A percentile compares a stretch with the other conserved stretches of the same genome.
Evolutionary conservation across 1,140 invertebrate species (phyloP).

Genomic region (Palaemon carinicauda): DNA sequence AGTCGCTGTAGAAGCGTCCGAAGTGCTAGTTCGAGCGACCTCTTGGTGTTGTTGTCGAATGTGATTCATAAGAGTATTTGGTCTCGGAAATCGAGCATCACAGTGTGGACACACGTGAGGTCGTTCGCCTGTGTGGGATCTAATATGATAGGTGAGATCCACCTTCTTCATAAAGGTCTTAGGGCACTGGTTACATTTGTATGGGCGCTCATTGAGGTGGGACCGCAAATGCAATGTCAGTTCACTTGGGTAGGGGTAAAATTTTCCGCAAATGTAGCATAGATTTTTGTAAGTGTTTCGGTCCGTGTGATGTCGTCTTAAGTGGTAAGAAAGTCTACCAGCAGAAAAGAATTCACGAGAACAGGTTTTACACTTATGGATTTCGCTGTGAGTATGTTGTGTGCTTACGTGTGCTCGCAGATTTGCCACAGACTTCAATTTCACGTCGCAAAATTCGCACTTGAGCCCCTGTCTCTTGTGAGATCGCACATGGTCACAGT

Average conservation of each 20-base stretch:
- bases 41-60: slow-evolving; percentile 35
- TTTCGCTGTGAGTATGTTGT: slow-evolving; percentile 35
- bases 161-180: slow-evolving; percentile 51
- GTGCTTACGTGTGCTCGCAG: slow-evolving; percentile 37
- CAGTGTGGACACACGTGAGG: slow-evolving; percentile 66
- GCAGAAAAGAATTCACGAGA: slow-evolving; percentile 40
- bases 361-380: slow-evolving; percentile 28
- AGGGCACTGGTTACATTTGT: slow-evolving; percentile 64
- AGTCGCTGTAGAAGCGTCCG: background rate
- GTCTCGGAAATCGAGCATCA: slow-evolving; percentile 41
- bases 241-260: slow-evolving; percentile 37
- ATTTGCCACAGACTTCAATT: slow-evolving; percentile 16
- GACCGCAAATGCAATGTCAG: slow-evolving; percentile 32
- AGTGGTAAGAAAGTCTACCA: slow-evolving; percentile 33
- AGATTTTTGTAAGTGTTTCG: slow-evolving; percentile 32
- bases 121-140: slow-evolving; percentile 63
- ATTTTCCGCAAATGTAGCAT: slow-evolving; percentile 43
- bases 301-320: slow-evolving; percentile 39
- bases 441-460: slow-evolving; percentile 30
- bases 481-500: slow-evolving; percentile 38
- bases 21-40: background rate
- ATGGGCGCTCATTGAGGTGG: slow-evolving; percentile 34
- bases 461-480: slow-evolving; percentile 26
- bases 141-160: slow-evolving; percentile 61
- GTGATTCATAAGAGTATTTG: slow-evolving; percentile 51